phyloP scores from a whole-genome alignment of 2,113 vertebrate species.

The Dryoscopus gambensis region DNA sequence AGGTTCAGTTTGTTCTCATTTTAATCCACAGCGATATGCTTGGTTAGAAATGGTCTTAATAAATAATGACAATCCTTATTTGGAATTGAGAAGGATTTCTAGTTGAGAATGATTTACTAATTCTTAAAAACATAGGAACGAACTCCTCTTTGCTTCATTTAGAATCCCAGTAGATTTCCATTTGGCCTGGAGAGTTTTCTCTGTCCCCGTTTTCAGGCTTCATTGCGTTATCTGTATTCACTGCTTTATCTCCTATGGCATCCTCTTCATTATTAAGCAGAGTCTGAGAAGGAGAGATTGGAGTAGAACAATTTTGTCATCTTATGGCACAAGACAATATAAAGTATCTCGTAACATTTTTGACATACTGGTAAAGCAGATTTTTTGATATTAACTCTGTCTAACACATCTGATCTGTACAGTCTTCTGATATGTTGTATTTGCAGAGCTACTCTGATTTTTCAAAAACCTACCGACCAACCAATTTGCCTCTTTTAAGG shows the following conservation, averaged over 20 bases:
- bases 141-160: background rate
- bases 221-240: background rate
- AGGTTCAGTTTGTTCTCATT: background rate
- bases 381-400: background rate
- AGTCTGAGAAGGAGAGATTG: background rate
- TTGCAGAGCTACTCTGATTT: background rate
- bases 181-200: slow-evolving; percentile 36
- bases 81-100: background rate
- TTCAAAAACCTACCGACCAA: background rate
- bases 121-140: background rate
- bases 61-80: background rate
- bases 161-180: slow-evolving; percentile 8
- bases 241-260: slow-evolving; percentile 17
- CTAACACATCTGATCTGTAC: background rate
- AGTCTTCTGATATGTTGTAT: background rate
- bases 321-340: background rate
- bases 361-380: background rate
- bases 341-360: background rate
- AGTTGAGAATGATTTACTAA: background rate
- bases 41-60: background rate
- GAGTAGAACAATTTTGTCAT: background rate
- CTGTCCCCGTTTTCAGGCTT: slow-evolving; percentile 13
- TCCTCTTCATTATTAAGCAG: slow-evolving; percentile 23
- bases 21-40: background rate
- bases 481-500: background rate